Percentiles rank a stretch among this genome's conserved stretches.
These are phyloP conservation scores for Notospermus geniculatus DNA, from an alignment of 1,140 invertebrate genomes.

Conservation along the genomic window DNA sequence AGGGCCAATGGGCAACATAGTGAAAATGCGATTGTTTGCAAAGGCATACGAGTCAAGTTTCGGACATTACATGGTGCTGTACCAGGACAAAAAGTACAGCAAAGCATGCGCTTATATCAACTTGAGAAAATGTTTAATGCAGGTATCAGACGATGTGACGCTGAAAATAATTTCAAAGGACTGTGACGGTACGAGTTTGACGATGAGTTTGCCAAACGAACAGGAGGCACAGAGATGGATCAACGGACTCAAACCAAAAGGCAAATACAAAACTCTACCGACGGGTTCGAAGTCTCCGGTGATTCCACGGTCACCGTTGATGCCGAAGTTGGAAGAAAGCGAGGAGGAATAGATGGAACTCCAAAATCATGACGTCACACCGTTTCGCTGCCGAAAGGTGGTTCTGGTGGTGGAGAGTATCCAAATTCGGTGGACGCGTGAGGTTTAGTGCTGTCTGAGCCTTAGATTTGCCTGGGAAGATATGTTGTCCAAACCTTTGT, in stretches of 20 bases:
- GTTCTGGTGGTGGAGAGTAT: too few relatives aligned
- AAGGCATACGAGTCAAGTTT: neutral
- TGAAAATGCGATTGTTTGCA: neutral
- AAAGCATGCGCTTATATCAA: constrained; percentile 2
- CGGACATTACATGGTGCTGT: constrained; percentile 1
- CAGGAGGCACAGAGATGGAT: constrained; percentile 2
- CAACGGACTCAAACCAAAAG: neutral
- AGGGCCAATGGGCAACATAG: neutral
- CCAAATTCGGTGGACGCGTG: too few relatives aligned
- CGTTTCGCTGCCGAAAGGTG: too few relatives aligned
- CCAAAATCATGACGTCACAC: too few relatives aligned
- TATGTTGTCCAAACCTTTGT: too few relatives aligned
- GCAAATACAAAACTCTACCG: constrained; percentile 1
- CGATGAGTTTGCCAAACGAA: neutral
- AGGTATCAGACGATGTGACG: neutral
- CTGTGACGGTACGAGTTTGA: constrained; percentile 2
- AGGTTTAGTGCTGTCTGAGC: too few relatives aligned
- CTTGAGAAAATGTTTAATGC: neutral
- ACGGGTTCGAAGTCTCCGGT: neutral
- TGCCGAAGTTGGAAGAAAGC: constrained; percentile 1
- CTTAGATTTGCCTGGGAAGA: too few relatives aligned
- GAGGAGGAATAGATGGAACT: too few relatives aligned
- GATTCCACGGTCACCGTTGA: neutral
- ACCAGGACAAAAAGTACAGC: constrained; percentile 4
- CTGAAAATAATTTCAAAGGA: neutral